Evolutionary conservation across 1,140 invertebrate genomes (phyloP), one percentile per base, ranked within the genome.

Genomic region (Eumeta japonica): DNA sequence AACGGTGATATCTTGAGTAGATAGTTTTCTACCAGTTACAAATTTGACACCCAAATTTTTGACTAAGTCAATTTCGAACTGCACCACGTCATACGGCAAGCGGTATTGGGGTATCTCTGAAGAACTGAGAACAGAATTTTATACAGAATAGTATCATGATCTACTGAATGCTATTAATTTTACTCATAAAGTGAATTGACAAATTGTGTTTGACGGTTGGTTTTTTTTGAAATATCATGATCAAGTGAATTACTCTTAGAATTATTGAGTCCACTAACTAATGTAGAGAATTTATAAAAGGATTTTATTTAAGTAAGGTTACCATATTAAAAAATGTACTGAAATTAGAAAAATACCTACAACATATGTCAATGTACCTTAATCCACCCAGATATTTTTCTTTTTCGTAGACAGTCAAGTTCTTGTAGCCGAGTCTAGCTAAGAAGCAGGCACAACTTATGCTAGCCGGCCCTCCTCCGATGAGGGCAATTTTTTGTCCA

Each of bases 21-120:
- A 82, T 3, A 92, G 65, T 10, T 74, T 62, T 42, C 84, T 79
- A 10, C 81, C 81, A 15, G 75, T 79, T 39, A 83, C 80, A 39
- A 97, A 87, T 62, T 92, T 88, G 0, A 98, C 94, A 9, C 94
- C 94, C 14, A 99, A 71, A 77, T 98, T 91, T 67, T 85, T 88
- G 42, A 97, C 88, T 3, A 97, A 77, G 27, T 93, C 77, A 10
- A 98, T 83, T 79, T 99, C 97, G 75, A 94, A 99, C 51, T 92
- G 84, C 0, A 99, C 92, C 3, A 91, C 93, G 47, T 91, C 84
- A 48, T 85, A 92, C 0, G 97, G 96, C 15, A 99, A 73, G 11
- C 96, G 87, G 65, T 93, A 99, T 62, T 98, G 94, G 0, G 96
- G 96, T 50, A 99, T 99, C 73, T 99, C 96, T 0, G 92, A 84